Evolutionary conservation across 2,888 invertebrate species (phyloP), one percentile per base, ranked within the genome.

Genomic region (Drosophila mulleri): DNA sequence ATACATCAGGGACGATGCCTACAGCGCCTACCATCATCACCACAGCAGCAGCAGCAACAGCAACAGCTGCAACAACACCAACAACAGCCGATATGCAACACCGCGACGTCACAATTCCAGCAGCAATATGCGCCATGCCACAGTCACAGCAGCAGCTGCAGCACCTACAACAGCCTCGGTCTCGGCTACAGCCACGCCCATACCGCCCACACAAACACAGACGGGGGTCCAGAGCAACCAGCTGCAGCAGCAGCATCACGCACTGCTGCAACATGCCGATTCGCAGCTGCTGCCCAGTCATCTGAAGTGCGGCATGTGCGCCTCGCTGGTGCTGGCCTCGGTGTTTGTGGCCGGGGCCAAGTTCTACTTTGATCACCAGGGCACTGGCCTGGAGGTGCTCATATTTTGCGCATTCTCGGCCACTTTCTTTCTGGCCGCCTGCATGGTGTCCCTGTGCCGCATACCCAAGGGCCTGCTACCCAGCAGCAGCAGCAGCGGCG

Each of bases 331-430:
- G 16, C 91, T 96, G 52, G 95, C 95, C 2, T 95, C 95, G 0
- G 94, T 96, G 42, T 96, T 96, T 88, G 93, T 96, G 56, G 96
- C 95, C 0, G 95, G 95, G 35, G 95, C 95, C 29, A 96, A 96
- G 92, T 96, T 95, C 91, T 96, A 96, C 89, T 96, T 96, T 72
- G 95, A 95, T 89, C 94, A 94, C 82, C 95, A 95, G 91, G 94
- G 94, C 63, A 93, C 93, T 42, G 94, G 95, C 26, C 92, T 94
- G 83, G 95, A 95, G 91, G 94, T 95, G 77, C 92, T 95, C 54
- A 94, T 95, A 80, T 94, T 95, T 91, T 95, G 95, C 91, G 94
- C 94, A 67, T 94, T 95, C 48, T 94, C 95, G 56, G 94, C 95
- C 56, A 94, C 95, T 84, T 94, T 95, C 90, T 94, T 95, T 86